Percentiles rank a stretch among this genome's conserved stretches.
phyloP scores from a whole-genome alignment of 35 echinoderm and acorn worm species.

The Holothuria glaberrima region DNA sequence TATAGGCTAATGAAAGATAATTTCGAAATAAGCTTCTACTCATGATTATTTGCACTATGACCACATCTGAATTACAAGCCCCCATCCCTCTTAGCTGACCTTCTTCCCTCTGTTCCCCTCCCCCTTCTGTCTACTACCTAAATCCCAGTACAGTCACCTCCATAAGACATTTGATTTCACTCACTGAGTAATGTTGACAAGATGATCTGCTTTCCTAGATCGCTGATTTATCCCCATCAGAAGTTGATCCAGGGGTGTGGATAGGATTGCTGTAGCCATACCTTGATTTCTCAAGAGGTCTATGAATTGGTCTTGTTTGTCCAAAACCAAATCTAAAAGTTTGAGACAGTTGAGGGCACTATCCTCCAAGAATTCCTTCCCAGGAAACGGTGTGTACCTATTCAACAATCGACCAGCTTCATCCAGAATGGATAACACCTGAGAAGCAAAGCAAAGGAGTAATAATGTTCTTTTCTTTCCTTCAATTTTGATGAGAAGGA shows the following conservation, averaged over 20 bases:
- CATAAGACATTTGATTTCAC: neutral
- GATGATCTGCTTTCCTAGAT: conserved; percentile 84
- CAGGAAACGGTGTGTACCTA: conserved; percentile 71
- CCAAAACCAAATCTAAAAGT: conserved; percentile 77
- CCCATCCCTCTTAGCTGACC: no score
- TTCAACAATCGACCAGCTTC: conserved; percentile 66
- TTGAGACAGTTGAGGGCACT: conserved; percentile 80
- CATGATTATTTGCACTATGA: no score
- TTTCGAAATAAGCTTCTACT: no score
- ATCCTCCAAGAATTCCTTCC: conserved; percentile 76
- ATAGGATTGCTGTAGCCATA: conserved; percentile 69
- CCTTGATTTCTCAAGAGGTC: conserved; percentile 86
- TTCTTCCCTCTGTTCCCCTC: no score
- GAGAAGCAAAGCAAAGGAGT: neutral
- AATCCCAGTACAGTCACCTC: no score
- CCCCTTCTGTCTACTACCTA: no score
- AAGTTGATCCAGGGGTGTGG: conserved; percentile 84
- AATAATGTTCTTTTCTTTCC: no score
- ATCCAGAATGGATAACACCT: conserved; percentile 84
- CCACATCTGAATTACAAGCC: no score
- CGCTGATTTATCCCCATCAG: conserved; percentile 92
- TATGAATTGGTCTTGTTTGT: conserved; percentile 86
- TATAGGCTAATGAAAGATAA: no score
- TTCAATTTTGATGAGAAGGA: no score
- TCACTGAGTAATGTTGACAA: conserved; percentile 91